Conservation (phyloP, 2,113 vertebrate species). For the Sturnus vulgaris region DNA sequence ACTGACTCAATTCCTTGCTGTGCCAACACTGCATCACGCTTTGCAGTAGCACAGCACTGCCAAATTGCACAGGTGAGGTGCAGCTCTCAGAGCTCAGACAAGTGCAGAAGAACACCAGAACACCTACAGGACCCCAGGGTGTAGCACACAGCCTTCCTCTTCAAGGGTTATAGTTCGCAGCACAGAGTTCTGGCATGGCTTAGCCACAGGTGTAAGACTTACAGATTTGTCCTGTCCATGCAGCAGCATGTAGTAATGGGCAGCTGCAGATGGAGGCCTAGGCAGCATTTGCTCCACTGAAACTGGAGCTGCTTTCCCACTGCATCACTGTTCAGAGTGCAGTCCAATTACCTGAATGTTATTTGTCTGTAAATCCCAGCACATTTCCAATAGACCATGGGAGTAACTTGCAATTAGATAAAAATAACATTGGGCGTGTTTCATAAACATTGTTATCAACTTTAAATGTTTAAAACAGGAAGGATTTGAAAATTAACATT, state of each 20-base stretch:
- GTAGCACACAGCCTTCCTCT: background rate
- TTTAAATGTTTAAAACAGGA: background rate
- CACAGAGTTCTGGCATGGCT: background rate
- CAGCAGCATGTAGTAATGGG: background rate
- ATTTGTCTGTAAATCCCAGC: background rate
- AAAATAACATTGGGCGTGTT: background rate
- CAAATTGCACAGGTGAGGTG: too few relatives aligned
- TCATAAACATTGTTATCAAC: background rate
- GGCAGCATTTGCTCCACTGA: background rate
- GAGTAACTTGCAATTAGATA: background rate
- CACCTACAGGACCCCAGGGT: background rate
- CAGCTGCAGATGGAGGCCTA: background rate
- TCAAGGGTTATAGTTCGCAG: background rate
- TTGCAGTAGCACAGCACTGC: background rate
- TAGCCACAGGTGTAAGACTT: background rate
- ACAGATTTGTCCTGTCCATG: background rate
- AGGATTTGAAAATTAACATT: background rate
- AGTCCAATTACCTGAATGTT: background rate
- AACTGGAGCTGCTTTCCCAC: background rate
- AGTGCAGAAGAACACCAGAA: background rate
- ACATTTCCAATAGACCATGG: background rate
- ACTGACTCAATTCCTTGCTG: background rate
- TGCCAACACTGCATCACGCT: accelerated
- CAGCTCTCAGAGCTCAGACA: background rate
- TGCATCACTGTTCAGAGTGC: background rate